Evolutionary conservation across 2,797 vertebrate genomes (phyloP).

Genomic region (Lepus oiostolus): DNA sequence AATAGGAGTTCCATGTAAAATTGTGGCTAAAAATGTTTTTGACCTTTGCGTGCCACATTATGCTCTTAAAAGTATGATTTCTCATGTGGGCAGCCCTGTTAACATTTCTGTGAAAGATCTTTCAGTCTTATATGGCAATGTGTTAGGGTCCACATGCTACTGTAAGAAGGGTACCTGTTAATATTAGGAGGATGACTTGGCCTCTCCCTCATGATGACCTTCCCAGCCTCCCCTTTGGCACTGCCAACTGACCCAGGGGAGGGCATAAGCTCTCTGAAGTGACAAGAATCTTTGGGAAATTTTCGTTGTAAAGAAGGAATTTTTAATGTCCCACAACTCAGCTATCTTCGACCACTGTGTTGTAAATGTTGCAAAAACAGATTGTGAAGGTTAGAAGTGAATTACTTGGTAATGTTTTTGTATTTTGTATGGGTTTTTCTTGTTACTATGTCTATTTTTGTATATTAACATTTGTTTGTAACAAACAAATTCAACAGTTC

Average conservation of each 20-base stretch:
- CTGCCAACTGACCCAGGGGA: neutral
- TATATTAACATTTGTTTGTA: slow-evolving; percentile 1
- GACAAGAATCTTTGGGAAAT: neutral
- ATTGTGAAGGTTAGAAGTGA: neutral
- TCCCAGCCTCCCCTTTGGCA: neutral
- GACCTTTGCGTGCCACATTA: neutral
- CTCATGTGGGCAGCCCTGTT: neutral
- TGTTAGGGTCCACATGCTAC: neutral
- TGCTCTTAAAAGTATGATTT: neutral
- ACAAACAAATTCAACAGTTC: neutral
- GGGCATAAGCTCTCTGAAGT: neutral
- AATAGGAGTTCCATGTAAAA: neutral
- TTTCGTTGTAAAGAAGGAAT: neutral
- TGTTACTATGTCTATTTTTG: neutral
- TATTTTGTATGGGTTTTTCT: neutral
- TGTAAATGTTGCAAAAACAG: slow-evolving; percentile 25
- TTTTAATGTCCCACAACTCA: neutral
- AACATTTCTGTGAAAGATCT: neutral
- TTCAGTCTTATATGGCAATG: neutral
- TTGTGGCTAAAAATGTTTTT: slow-evolving; percentile 40
- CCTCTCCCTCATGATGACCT: neutral
- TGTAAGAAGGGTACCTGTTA: neutral
- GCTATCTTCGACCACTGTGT: neutral
- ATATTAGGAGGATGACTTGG: neutral
- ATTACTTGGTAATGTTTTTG: slow-evolving; percentile 49